Evolutionary conservation across 2,888 invertebrate species (phyloP).

Genomic region (Caenorhabditis panamensis): DNA sequence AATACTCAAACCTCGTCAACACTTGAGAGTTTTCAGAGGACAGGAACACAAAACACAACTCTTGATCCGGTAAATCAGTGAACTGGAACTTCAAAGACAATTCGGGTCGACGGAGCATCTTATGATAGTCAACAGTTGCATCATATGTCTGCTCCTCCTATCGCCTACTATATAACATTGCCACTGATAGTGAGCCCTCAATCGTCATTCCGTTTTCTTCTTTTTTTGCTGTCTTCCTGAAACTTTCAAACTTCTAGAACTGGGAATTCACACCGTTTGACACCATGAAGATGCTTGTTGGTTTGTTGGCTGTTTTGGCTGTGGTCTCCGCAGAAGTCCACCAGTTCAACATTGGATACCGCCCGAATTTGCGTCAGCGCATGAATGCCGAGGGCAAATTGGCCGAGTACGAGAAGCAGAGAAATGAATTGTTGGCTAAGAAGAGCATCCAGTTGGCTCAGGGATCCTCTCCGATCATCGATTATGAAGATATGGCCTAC

Average conservation of each 20-base stretch:
- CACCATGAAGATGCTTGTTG: slow-evolving; percentile 23
- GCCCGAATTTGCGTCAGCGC: slow-evolving; percentile 58
- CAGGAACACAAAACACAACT: slow-evolving; percentile 14
- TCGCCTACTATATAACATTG: slow-evolving; percentile 40
- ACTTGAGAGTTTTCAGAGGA: neutral
- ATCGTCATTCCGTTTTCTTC: neutral
- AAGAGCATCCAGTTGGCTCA: slow-evolving; percentile 41
- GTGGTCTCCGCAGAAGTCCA: slow-evolving; percentile 60
- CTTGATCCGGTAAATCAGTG: slow-evolving; percentile 12
- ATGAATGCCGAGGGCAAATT: slow-evolving; percentile 60
- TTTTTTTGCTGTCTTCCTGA: neutral
- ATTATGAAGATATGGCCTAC: slow-evolving; percentile 70
- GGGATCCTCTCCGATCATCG: slow-evolving; percentile 57
- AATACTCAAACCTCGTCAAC: no score
- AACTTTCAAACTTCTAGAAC: slow-evolving; percentile 3
- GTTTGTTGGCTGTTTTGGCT: slow-evolving; percentile 14
- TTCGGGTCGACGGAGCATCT: slow-evolving; percentile 31
- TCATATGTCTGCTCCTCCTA: slow-evolving; percentile 58
- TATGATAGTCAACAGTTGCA: slow-evolving; percentile 58
- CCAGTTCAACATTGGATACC: slow-evolving; percentile 62
- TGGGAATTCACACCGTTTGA: neutral
- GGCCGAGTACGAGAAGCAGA: slow-evolving; percentile 56
- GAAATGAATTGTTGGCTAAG: slow-evolving; percentile 22
- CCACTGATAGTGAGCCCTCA: slow-evolving; percentile 29
- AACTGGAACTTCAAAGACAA: slow-evolving; percentile 34